Percentiles rank a stretch among this genome's conserved stretches.
phyloP scores from a whole-genome alignment of 2,113 vertebrate genomes.

The Tringa solitaria region DNA sequence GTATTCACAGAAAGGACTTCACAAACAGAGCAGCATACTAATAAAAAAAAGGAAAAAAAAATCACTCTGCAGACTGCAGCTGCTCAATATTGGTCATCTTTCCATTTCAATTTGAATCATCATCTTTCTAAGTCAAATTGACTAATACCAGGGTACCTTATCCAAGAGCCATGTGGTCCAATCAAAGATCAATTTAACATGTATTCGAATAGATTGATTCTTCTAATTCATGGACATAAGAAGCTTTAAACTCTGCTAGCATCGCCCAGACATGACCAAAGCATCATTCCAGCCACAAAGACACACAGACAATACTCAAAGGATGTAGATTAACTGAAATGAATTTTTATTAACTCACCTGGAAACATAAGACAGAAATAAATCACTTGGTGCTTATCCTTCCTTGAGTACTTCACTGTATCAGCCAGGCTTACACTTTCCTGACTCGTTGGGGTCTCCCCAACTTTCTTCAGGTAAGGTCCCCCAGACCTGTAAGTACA shows the following conservation, averaged over 20 bases:
- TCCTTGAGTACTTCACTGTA: background rate
- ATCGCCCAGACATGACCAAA: background rate
- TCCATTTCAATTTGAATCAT: constrained; percentile 62
- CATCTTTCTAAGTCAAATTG: constrained; percentile 56
- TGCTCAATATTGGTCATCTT: constrained; percentile 43
- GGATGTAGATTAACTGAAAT: background rate
- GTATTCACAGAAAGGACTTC: constrained; percentile 40
- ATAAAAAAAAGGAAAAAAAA: background rate
- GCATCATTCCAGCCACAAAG: background rate
- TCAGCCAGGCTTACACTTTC: background rate
- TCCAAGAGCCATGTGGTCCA: constrained; percentile 25
- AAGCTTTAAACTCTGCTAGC: background rate
- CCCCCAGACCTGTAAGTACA: background rate
- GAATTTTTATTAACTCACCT: constrained; percentile 26
- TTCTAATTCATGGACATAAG: constrained; percentile 1
- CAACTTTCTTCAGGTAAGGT: background rate
- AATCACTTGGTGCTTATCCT: background rate
- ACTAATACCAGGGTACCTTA: constrained; percentile 41
- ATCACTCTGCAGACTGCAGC: background rate
- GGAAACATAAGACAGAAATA: background rate
- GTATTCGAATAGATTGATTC: constrained; percentile 20
- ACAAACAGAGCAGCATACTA: constrained; percentile 29
- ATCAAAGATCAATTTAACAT: constrained; percentile 60
- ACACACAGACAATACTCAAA: background rate
- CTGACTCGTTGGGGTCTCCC: accelerated